Evolutionary conservation across 2,113 vertebrate genomes (phyloP).

Genomic region (Litocranius walleri): DNA sequence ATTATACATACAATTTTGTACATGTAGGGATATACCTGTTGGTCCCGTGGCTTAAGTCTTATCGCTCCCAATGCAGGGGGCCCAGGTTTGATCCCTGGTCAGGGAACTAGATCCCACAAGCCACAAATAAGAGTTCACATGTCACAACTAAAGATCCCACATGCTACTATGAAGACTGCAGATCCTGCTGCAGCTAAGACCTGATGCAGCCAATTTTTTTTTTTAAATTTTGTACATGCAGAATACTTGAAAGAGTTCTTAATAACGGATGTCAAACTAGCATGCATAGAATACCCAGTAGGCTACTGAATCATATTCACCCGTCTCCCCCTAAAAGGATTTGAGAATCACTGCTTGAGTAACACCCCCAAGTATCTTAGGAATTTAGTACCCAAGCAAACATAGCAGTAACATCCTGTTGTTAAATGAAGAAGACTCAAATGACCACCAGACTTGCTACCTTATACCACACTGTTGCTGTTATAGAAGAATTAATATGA

Average conservation of each 20-base stretch:
- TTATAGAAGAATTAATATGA: background rate
- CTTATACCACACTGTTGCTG: background rate
- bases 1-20: background rate
- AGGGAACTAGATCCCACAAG: background rate
- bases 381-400: background rate
- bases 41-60: background rate
- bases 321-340: background rate
- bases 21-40: background rate
- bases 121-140: background rate
- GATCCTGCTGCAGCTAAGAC: background rate
- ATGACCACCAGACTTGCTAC: background rate
- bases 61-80: background rate
- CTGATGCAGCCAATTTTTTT: background rate
- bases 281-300: background rate
- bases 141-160: background rate
- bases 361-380: background rate
- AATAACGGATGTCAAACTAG: background rate
- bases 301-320: background rate
- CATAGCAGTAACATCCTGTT: background rate
- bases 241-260: background rate
- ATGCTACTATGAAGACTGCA: background rate
- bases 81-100: background rate
- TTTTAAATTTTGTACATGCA: background rate
- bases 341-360: background rate
- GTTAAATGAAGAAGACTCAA: background rate